Evolutionary conservation across 2,797 vertebrate genomes (phyloP), one percentile per base, ranked within the genome.

Genomic region (Acanthornis magna): DNA sequence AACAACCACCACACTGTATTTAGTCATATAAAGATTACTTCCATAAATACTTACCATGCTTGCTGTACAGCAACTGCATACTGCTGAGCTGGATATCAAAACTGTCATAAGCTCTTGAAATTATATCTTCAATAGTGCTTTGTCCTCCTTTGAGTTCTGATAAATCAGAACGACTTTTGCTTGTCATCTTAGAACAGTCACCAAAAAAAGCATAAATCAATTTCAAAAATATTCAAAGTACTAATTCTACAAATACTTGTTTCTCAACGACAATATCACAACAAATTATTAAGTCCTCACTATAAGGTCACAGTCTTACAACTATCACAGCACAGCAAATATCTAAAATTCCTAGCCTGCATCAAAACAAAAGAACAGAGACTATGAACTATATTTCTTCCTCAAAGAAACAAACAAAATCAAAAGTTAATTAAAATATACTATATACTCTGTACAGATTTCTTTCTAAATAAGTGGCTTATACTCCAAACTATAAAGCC

Each of bases 1-100:
- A 87, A 18, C 8, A 55, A 38, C 29, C 7, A 51, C 3, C 5
- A 42, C 27, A 82, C 36, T 30, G 19, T 26, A 62, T 72, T 79
- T 57, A 70, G 10, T 50, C 16, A n/a, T 8, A 21, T 8, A 71
- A 47, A 78, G 16, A 62, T 50, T 54, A 47, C 12, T 70, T 83
- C 45, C 48, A 83, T 45, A 8, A 89, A 73, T 79, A 97, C 98
- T 95, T 96, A 99, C 99, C 97, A 95, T 97, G 97, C 97, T 98
- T 98, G 93, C 99, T 99, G 63, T 98, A 99, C 45, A 99, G 98
- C 70, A 99, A 98, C 96, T 99, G 99, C 96, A 99, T 98, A 93
- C 98, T 99, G 96, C 97, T 99, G 45, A 99, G 99, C 22, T 99
- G 98, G 68, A 99, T 51, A 78, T 99, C 99, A 94, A 99, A 99